Evolutionary conservation across 2,797 vertebrate species (phyloP).

Genomic region (Tachyglossus aculeatus): DNA sequence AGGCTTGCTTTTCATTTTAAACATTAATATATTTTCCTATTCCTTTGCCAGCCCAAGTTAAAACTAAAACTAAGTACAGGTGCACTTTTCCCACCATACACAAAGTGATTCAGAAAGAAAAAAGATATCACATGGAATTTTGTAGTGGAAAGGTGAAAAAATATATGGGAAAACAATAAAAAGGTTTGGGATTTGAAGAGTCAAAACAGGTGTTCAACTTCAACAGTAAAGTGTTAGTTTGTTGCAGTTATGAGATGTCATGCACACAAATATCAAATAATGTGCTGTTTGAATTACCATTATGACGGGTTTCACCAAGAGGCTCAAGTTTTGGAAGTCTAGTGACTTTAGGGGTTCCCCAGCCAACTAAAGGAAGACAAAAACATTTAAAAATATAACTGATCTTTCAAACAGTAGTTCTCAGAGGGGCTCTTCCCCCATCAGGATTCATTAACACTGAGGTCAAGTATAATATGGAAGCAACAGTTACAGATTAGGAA

Average conservation of each 20-base stretch:
- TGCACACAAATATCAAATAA: constrained; percentile 56
- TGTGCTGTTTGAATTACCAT: constrained; percentile 84
- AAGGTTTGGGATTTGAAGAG: constrained; percentile 42
- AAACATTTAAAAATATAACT: constrained; percentile 61
- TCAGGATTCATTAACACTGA: constrained; percentile 6
- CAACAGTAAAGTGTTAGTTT: constrained; percentile 43
- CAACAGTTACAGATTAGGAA: not conserved
- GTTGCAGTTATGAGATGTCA: constrained; percentile 26
- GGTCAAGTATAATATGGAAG: not conserved
- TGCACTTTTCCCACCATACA: too few species aligned
- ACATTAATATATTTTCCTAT: too few species aligned
- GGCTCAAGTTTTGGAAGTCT: constrained; percentile 94
- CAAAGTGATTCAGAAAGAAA: constrained; percentile 14
- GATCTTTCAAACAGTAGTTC: constrained; percentile 18
- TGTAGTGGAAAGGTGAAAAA: not conserved
- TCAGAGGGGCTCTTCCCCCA: constrained; percentile 3
- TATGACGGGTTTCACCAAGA: constrained; percentile 87
- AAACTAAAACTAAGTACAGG: not conserved
- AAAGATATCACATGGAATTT: not conserved
- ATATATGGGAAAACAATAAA: not conserved
- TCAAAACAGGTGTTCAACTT: constrained; percentile 62
- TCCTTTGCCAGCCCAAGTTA: too few species aligned
- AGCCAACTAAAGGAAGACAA: constrained; percentile 88
- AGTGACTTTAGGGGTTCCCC: constrained; percentile 93
- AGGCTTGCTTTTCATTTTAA: too few species aligned